Evolutionary conservation across 2,888 invertebrate species (phyloP).

Genomic region (Aleiodes alternator): DNA sequence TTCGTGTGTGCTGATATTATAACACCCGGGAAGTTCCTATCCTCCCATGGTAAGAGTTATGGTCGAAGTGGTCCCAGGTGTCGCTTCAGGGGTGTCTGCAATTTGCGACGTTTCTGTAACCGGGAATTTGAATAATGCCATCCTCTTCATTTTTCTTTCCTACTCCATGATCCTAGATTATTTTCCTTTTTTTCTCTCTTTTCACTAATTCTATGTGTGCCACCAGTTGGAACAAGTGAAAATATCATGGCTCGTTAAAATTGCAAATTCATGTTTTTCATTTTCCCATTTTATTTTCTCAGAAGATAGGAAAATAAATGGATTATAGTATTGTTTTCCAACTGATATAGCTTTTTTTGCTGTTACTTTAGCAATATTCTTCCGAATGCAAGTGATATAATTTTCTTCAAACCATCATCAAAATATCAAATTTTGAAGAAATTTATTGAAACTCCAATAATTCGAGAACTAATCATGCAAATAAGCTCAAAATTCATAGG

Average conservation of each 20-base stretch:
- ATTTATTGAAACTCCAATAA: no score
- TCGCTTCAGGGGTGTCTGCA: conserved; percentile 56
- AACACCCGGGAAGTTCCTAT: neutral
- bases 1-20: conserved; percentile 35
- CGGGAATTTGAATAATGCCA: conserved; percentile 60
- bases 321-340: no score
- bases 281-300: neutral
- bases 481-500: no score
- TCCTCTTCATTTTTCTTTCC: conserved; percentile 36
- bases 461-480: no score
- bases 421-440: no score
- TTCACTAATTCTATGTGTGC: neutral
- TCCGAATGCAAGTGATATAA: no score
- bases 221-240: conserved; percentile 16
- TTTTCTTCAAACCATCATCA: no score
- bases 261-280: conserved; percentile 31
- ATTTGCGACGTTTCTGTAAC: conserved; percentile 61
- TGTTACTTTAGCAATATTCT: no score
- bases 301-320: conserved; percentile 7
- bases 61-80: conserved; percentile 58
- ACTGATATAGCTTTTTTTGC: no score
- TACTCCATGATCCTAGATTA: conserved; percentile 29
- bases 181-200: conserved; percentile 15
- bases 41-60: conserved; percentile 56
- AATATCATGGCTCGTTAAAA: conserved; percentile 29